Evolutionary conservation across 2,888 invertebrate species (phyloP).

Genomic region (Orthosia gothica): DNA sequence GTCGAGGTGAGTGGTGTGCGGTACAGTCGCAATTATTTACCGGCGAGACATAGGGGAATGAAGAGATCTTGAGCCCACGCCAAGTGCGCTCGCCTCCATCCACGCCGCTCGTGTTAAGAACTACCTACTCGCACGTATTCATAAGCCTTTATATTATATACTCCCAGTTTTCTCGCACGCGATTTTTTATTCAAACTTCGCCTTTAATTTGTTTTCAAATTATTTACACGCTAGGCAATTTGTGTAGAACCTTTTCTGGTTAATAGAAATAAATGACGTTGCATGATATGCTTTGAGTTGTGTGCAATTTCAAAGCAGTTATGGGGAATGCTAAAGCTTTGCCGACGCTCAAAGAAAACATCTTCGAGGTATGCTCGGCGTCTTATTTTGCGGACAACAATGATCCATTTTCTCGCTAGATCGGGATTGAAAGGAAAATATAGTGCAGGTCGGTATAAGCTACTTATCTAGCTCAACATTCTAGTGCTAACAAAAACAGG

Average conservation of each 20-base stretch:
- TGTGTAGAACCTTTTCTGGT: constrained; percentile 47
- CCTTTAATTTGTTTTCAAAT: constrained; percentile 67
- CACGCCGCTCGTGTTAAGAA: constrained; percentile 79
- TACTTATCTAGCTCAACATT: constrained; percentile 46
- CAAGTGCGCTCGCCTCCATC: constrained; percentile 79
- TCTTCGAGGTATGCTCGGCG: constrained; percentile 37
- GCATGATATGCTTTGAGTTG: constrained; percentile 44
- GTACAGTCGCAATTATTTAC: constrained; percentile 88
- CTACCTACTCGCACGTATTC: constrained; percentile 78
- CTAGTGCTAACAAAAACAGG: constrained; percentile 40
- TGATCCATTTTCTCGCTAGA: constrained; percentile 60
- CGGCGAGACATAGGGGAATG: constrained; percentile 88
- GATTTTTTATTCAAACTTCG: constrained; percentile 61
- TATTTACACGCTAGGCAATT: constrained; percentile 61
- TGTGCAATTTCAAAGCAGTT: constrained; percentile 49
- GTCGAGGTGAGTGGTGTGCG: constrained; percentile 84
- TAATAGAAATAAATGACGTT: constrained; percentile 57
- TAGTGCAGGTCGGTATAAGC: constrained; percentile 53
- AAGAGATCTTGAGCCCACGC: constrained; percentile 85
- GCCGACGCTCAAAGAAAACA: constrained; percentile 49
- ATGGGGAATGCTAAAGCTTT: constrained; percentile 43
- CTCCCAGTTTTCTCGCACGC: constrained; percentile 55
- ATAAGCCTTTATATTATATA: constrained; percentile 74
- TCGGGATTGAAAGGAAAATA: constrained; percentile 57
- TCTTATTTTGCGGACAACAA: constrained; percentile 58